These are phyloP conservation scores for Styela plicata DNA, from an alignment of 23 tunicate genomes.

Conservation along the genomic window DNA sequence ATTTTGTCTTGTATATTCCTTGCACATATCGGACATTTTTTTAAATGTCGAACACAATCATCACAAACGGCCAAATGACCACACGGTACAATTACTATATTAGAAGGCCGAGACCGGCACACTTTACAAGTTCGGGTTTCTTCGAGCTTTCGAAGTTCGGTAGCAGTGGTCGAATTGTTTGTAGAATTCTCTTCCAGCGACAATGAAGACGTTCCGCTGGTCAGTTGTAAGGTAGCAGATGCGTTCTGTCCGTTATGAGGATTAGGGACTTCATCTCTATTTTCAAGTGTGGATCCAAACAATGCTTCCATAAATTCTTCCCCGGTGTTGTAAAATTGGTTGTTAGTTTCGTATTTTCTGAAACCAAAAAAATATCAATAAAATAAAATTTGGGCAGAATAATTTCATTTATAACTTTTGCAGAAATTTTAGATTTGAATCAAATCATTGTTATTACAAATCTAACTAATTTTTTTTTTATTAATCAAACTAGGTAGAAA, in stretches of 20 bases:
- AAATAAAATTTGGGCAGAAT: no score
- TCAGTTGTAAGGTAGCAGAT: neutral
- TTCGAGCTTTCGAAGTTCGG: slow-evolving; percentile 37
- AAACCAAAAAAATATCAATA: no score
- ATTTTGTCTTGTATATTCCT: slow-evolving; percentile 20
- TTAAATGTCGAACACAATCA: slow-evolving; percentile 22
- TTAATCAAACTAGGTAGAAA: no score
- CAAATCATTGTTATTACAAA: no score
- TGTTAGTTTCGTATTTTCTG: slow-evolving; percentile 37
- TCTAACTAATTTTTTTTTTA: no score
- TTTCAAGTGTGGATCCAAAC: neutral
- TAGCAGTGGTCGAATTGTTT: neutral
- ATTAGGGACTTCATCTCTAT: neutral
- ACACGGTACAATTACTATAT: slow-evolving; percentile 62
- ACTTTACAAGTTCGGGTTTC: slow-evolving; percentile 32
- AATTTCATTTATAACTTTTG: no score
- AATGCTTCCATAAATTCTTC: slow-evolving; percentile 38
- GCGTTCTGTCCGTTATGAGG: neutral
- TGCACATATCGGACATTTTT: slow-evolving; percentile 47
- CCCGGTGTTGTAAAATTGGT: slow-evolving; percentile 9
- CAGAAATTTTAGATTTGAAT: no score
- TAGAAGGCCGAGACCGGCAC: slow-evolving; percentile 39
- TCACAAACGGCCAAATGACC: slow-evolving; percentile 66
- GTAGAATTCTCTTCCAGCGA: neutral
- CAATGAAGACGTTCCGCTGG: neutral